These are phyloP conservation scores for Scaptomyza montana DNA, from an alignment of 1,140 invertebrate species.

Conservation along the genomic window DNA sequence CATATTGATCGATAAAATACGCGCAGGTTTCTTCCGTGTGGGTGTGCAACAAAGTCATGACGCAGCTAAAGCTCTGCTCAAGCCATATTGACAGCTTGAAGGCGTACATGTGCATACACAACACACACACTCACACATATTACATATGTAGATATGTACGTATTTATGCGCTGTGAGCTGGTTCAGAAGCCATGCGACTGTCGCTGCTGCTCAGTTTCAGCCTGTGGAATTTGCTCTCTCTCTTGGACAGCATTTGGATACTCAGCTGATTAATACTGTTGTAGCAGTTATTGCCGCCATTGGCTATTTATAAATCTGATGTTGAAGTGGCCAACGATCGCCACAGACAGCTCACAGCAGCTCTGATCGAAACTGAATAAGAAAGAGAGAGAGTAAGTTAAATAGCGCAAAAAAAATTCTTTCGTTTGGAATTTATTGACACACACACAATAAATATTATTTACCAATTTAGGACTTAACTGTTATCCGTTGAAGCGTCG, in stretches of 20 bases:
- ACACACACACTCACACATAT: not conserved
- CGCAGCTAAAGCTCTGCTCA: slow-evolving; percentile 17
- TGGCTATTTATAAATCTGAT: slow-evolving; percentile 80
- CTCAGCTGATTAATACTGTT: slow-evolving; percentile 43
- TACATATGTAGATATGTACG: not conserved
- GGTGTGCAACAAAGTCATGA: slow-evolving; percentile 22
- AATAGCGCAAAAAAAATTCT: slow-evolving; percentile 3
- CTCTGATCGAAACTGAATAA: not conserved
- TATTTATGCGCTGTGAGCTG: slow-evolving; percentile 25
- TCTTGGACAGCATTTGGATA: slow-evolving; percentile 25
- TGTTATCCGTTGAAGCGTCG: slow-evolving; percentile 26
- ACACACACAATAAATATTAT: slow-evolving; percentile 18
- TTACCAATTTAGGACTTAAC: slow-evolving; percentile 44
- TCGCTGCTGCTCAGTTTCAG: slow-evolving; percentile 12
- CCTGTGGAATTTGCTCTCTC: slow-evolving; percentile 54
- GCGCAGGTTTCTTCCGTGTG: slow-evolving; percentile 13
- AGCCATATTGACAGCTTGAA: slow-evolving; percentile 45
- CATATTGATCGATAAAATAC: slow-evolving; percentile 25
- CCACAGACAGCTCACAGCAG: slow-evolving; percentile 14
- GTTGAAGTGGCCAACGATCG: slow-evolving; percentile 40
- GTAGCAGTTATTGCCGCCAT: slow-evolving; percentile 24
- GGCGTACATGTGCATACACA: not conserved
- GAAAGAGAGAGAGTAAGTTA: not conserved
- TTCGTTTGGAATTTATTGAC: slow-evolving; percentile 22
- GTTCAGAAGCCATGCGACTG: slow-evolving; percentile 74